Base-by-base conservation (phyloP, 2,797 vertebrate genomes). In the Coracias cyanogaster region DNA sequence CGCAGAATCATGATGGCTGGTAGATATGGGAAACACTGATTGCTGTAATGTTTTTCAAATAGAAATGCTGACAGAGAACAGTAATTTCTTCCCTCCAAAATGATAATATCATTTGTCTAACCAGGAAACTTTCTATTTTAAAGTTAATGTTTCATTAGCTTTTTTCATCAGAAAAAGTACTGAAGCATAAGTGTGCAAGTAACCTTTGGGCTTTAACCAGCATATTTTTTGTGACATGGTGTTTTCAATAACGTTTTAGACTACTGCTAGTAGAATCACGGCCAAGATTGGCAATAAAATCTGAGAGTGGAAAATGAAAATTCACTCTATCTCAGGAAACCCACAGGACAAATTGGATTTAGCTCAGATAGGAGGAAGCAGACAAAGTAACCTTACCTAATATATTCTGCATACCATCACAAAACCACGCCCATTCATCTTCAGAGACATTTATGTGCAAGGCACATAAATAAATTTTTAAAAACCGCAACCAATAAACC, bases 61-160 rank as follows among this genome's bases (percentile, higher is more conserved):
- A 62, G 26, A 89, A 83, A 60, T 74, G 57, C 45, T 90, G 57
- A 67, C 43, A 85, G 21, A 81, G 48, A 76, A 54, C 29, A 60
- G 45, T 43, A 64, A 64, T 80, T 67, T 82, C 54, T 89, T 69
- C 60, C 31, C 25, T 82, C 33, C 35, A 51, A 73, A 92, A 69
- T 19, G 39, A 12, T 45, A 74, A 62, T 64, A 66, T 69, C 25
- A 46, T 85, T 76, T 85, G 9, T 29, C 45, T 78, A 79, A 60
- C 33, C 15, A 66, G 16, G 22, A 90, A 57, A 41, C 26, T 58
- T 89, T 39, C 41, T 79, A 24, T 90, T 79, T 88, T 66, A 46
- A 76, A 82, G 41, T 51, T 90, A 86, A 76, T 82, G 61, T 86
- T 93, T 86, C 48, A 80, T 82, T 93, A 93, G 58, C 21, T 49